Conservation (phyloP, 2,797 vertebrate species). For the Psittacula echo region DNA sequence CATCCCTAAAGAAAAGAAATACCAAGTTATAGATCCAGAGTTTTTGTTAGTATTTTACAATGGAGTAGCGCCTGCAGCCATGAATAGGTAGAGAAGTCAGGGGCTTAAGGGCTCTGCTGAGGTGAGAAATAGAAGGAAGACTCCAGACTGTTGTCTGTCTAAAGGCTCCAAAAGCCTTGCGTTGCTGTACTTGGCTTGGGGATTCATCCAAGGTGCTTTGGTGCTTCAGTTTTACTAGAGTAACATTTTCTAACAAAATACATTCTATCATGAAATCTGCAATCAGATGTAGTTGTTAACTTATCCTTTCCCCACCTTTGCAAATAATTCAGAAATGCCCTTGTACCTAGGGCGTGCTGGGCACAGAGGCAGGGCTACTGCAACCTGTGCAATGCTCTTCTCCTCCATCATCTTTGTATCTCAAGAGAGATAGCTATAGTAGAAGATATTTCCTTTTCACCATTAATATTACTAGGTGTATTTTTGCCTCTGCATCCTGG, state of each 20-base stretch:
- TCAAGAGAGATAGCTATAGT: background rate
- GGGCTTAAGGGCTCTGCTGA: background rate
- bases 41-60: background rate
- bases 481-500: background rate
- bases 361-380: background rate
- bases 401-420: background rate
- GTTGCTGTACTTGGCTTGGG: background rate
- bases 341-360: background rate
- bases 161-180: background rate
- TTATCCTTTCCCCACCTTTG: background rate
- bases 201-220: background rate
- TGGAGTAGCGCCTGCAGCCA: background rate
- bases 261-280: background rate
- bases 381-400: accelerated
- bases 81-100: background rate
- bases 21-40: accelerated
- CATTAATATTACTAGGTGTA: accelerated
- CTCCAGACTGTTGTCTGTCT: background rate
- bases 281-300: background rate
- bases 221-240: background rate
- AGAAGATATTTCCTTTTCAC: background rate
- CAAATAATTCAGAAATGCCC: background rate
- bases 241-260: background rate
- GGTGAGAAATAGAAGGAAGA: background rate
- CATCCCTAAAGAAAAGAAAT: background rate